Conservation (phyloP, 2,797 vertebrate genomes). For the Ptychobarbus kaznakovi region DNA sequence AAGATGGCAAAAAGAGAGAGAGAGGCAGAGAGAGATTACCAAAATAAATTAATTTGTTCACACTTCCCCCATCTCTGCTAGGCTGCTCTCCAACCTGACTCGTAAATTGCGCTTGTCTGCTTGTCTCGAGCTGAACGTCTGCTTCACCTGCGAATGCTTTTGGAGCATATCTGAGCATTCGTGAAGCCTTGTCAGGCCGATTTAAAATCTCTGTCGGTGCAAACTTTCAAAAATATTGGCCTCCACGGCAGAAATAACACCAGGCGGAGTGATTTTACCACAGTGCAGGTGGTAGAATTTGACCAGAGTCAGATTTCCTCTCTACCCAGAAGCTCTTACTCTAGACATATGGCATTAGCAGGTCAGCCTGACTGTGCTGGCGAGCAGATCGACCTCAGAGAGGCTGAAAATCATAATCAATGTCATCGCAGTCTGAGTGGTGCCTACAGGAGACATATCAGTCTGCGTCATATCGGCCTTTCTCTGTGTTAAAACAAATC, state of each 20-base stretch:
- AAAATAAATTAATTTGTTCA: conserved; percentile 84
- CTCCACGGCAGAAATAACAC: conserved; percentile 14
- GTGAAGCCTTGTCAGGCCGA: conserved; percentile 1
- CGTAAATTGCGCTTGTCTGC: conserved; percentile 42
- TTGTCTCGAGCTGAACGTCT: background rate
- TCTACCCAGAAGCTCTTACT: conserved; percentile 40
- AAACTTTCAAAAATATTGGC: background rate
- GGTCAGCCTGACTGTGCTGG: conserved; percentile 52
- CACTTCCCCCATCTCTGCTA: conserved; percentile 46
- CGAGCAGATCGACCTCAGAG: conserved; percentile 74
- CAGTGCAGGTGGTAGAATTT: background rate
- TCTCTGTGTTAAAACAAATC: conserved; percentile 17
- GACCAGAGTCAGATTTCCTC: conserved; percentile 45
- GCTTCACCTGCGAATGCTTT: conserved; percentile 30
- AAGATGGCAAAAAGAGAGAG: conserved; percentile 72
- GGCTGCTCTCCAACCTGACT: conserved; percentile 17
- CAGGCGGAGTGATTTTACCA: conserved; percentile 13
- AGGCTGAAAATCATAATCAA: conserved; percentile 85
- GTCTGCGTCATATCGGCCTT: conserved; percentile 17
- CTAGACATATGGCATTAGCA: conserved; percentile 41
- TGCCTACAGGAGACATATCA: conserved; percentile 32
- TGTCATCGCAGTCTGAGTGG: conserved; percentile 76
- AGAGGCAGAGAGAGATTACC: conserved; percentile 70
- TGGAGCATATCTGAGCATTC: background rate
- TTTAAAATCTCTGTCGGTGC: conserved; percentile 18